phyloP scores from a whole-genome alignment of 2,888 invertebrate species.

The Agonum fuliginosum region DNA sequence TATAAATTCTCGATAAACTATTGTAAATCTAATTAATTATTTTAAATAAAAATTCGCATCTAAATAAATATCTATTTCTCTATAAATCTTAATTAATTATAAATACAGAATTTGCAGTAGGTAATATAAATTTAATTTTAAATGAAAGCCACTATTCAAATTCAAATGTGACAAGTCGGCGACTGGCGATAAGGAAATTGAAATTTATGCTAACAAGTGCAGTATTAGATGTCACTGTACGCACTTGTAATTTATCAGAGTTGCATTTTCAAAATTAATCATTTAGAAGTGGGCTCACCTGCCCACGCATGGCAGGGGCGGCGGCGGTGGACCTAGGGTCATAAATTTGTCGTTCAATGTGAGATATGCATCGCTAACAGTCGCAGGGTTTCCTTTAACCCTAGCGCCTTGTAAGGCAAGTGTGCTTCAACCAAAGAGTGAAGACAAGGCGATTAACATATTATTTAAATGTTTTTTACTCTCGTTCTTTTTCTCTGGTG shows the following conservation, averaged over 20 bases:
- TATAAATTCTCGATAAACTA: too few species aligned
- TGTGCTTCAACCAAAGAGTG: background rate
- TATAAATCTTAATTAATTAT: too few species aligned
- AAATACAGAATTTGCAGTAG: too few species aligned
- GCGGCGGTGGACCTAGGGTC: background rate
- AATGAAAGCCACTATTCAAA: background rate
- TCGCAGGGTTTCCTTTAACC: background rate
- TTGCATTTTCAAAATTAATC: slow-evolving; percentile 29
- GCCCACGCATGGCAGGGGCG: slow-evolving; percentile 10
- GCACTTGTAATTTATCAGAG: slow-evolving; percentile 27
- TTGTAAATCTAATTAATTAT: too few species aligned
- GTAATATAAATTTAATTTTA: background rate
- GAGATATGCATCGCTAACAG: slow-evolving; percentile 15
- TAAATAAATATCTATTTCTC: too few species aligned
- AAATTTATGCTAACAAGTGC: slow-evolving; percentile 31
- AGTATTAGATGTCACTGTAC: slow-evolving; percentile 21
- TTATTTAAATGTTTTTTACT: background rate
- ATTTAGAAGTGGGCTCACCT: slow-evolving; percentile 32
- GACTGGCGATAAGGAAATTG: slow-evolving; percentile 14
- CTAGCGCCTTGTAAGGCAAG: background rate
- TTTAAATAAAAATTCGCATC: too few species aligned
- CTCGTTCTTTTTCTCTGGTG: too few species aligned
- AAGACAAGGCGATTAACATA: background rate
- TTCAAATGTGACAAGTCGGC: background rate
- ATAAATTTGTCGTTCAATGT: slow-evolving; percentile 29